Base-by-base conservation (phyloP, 2,888 invertebrate genomes). In the Tineola bisselliella region DNA sequence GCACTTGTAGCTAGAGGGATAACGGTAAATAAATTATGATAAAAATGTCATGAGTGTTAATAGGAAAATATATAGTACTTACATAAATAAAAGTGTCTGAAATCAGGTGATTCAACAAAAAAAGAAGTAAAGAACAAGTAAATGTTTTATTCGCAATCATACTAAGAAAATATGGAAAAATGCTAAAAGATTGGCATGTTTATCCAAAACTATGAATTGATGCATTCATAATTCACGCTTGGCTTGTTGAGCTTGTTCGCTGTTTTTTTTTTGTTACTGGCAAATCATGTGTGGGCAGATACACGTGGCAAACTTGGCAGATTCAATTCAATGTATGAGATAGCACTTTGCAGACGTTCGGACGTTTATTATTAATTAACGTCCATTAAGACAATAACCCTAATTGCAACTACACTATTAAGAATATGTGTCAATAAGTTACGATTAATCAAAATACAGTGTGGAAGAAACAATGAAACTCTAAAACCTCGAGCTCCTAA, bases 271-370 rank as follows among this genome's bases (percentile, higher is more conserved):
- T 44, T 44, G 13, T 13, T 8, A n/a, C 48, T 38, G 38, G 10
- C 43, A 48, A 17, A 48, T 15, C 15, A 48, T 48, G 48, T 48
- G 48, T 48, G 48, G 48, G 48, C 15, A 48, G 48, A 17, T 15
- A 48, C 48, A 48, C 48, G 48, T 48, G 48, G 48, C 48, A 48
- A 48, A 48, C 48, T 48, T 48, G 48, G 48, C 48, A 48, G 13
- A 17, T 48, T 10, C 25, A 25, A 25, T 25, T 25, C 6, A 38
- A 3, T 6, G n/a, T n/a, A 38, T 38, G 38, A 25, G 25, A 38
- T 38, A 12, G 38, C n/a, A 10, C 10, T 38, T 38, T 10, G 10
- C 3, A 38, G 38, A 38, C 1, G 38, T 38, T 38, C 10, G 10
- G 31, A 31, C 10, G n/a, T 38, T 38, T 38, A 10, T 6, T 38